Percentiles rank a stretch among this genome's conserved stretches.
phyloP scores from a whole-genome alignment of 2,888 invertebrate genomes.

The Apeira syringaria region DNA sequence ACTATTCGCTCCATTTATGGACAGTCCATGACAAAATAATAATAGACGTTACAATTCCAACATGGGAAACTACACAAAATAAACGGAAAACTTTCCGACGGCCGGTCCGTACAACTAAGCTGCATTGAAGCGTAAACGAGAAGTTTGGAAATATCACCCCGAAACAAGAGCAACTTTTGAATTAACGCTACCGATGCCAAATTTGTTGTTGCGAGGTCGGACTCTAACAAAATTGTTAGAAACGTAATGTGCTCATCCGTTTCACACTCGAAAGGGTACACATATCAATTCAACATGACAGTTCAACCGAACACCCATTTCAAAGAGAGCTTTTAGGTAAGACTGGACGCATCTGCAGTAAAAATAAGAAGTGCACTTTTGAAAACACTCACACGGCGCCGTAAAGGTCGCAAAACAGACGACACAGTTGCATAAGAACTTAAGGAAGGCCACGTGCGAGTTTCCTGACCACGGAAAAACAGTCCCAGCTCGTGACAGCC shows the following conservation, averaged over 20 bases:
- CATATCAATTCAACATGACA: neutral
- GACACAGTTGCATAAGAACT: conserved; percentile 49
- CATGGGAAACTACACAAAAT: conserved; percentile 18
- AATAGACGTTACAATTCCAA: conserved; percentile 13
- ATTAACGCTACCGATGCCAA: conserved; percentile 58
- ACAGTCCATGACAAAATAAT: conserved; percentile 9
- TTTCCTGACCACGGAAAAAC: conserved; percentile 67
- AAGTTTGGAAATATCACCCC: conserved; percentile 46
- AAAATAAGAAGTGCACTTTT: conserved; percentile 20
- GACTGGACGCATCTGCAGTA: conserved; percentile 11
- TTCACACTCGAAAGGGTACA: conserved; percentile 29
- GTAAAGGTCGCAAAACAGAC: conserved; percentile 38
- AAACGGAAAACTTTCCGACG: conserved; percentile 27
- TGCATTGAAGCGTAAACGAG: conserved; percentile 41
- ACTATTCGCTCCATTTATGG: too few relatives aligned
- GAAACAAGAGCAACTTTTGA: conserved; percentile 50
- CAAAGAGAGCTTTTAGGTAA: conserved; percentile 3
- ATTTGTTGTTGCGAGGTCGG: conserved; percentile 43
- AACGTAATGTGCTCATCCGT: conserved; percentile 41
- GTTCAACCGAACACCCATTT: conserved; percentile 2
- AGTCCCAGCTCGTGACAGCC: conserved; percentile 51
- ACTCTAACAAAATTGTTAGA: conserved; percentile 39
- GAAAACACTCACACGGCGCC: conserved; percentile 14
- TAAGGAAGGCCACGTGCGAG: conserved; percentile 46
- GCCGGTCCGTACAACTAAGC: conserved; percentile 42